Evolutionary conservation across 1,140 invertebrate genomes (phyloP), one percentile per base, ranked within the genome.

Genomic region (Drosophila novamexicana): DNA sequence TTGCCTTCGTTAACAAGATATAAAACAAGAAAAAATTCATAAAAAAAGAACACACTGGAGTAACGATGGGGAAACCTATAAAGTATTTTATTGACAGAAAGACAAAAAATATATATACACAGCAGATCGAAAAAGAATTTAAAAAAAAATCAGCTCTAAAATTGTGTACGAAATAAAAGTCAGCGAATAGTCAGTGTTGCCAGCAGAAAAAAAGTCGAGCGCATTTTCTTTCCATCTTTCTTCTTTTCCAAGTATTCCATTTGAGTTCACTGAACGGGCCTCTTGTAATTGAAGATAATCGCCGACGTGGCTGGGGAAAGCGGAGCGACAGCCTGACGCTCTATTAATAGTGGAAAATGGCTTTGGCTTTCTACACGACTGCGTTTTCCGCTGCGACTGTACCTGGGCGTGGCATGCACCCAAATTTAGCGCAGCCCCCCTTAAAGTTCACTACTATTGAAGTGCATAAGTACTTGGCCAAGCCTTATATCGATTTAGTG

Each of bases 151-250:
- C 56, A 54, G 65, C 58, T 68, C 66, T 69, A 47, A 71, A 74
- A 69, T 68, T 77, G 69, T 80, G 66, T 83, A 77, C 59, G 53
- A 73, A 84, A 88, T 79, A 80, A 83, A 29, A 88, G 77, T 68
- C 63, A 61, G 79, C 79, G 49, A 58, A 39, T 79, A 47, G 66
- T 65, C 83, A 74, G 84, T 89, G 76, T 76, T 73, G 68, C 49
- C 53, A 80, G 65, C 52, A 69, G 39, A 67, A 74, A 18, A 18
- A 68, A 62, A 49, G 75, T 37, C 29, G 32, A 69, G 1, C 14
- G 49, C 42, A 50, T 53, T 58, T 77, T 34, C 61, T 72, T 68
- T 79, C 29, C 36, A 45, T 52, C 32, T 18, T 65, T 47, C 47
- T 65, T 47, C 47, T 73, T 29, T 29, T 45, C 10, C 44, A 52